Conservation (phyloP, 2,113 vertebrate genomes). For the Rhea americana region DNA sequence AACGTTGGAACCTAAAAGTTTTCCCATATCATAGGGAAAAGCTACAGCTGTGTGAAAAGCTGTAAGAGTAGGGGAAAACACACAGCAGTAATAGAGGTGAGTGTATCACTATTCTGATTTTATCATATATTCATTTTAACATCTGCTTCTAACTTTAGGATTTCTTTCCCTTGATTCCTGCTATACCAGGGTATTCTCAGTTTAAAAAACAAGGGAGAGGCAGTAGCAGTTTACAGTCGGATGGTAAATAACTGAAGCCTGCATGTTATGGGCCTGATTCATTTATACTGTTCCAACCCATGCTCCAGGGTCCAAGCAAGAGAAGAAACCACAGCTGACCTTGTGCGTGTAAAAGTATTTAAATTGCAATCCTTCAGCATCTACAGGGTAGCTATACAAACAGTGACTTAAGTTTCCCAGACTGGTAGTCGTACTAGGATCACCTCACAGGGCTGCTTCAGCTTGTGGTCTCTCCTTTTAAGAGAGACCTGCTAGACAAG, state of each 20-base stretch:
- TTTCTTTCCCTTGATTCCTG: background rate
- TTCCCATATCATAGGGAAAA: background rate
- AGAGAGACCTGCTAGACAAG: background rate
- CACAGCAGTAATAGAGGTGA: background rate
- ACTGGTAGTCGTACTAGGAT: background rate
- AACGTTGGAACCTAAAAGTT: background rate
- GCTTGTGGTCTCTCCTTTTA: background rate
- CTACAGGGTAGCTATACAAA: background rate
- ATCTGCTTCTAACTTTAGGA: background rate
- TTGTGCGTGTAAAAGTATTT: slow-evolving; percentile 35
- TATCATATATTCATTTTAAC: background rate
- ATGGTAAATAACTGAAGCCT: slow-evolving; percentile 26
- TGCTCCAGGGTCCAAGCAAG: slow-evolving; percentile 27
- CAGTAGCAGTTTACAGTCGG: background rate
- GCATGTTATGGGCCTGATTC: slow-evolving; percentile 36
- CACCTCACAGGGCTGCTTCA: background rate
- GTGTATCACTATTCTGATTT: background rate
- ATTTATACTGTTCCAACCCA: slow-evolving; percentile 41
- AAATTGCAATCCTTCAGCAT: background rate
- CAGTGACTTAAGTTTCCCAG: slow-evolving; percentile 24
- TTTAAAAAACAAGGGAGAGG: background rate
- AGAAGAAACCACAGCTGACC: slow-evolving; percentile 29
- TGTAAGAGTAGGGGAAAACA: background rate
- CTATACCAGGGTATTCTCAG: background rate
- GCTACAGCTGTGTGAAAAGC: background rate